Base-by-base conservation (phyloP, 2,113 vertebrate genomes). In the Oceanodroma tethys region DNA sequence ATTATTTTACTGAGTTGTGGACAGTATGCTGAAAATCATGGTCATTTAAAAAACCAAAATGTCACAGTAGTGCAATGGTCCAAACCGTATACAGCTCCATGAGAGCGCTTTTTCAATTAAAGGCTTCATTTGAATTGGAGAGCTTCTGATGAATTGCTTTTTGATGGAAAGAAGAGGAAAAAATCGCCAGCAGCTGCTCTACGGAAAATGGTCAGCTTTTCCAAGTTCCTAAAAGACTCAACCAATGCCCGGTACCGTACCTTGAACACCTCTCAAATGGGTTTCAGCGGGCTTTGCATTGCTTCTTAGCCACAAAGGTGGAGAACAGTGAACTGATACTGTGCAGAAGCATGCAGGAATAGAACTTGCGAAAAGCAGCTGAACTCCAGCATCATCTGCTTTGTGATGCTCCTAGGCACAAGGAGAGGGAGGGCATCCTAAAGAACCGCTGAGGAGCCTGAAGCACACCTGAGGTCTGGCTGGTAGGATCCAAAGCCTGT, bases 201-300 rank as follows among this genome's bases (percentile, higher is more conserved):
- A 6, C 6, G 8, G 83, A 4, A 71, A 86, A 72, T 43, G 10
- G 5, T 36, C 8, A 3, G 55, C 47, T 81, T 50, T 76, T 34
- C 56, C n/a, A 67, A 58, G 43, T 32, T 71, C 76, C n/a, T 38
- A 4, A 38, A 86, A 36, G 27, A 3, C 25, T 53, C 17, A 0
- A 10, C 18, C 0, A 0, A 11, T 74, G 70, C 42, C 36, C 8
- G 7, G 11, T 59, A 25, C 16, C 0, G 0, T 20, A 2, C 20
- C 47, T 45, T 34, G 40, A 53, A 56, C 45, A 10, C 15, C 17
- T 60, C 65, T 19, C 47, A 12, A 2, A 17, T 5, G 70, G 19
- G 13, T 43, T 79, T 74, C 40, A 13, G 14, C 38, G 48, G 23
- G 25, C 29, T 90, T 85, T 94, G 23, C 15, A 0, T 45, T 79